phyloP scores from a whole-genome alignment of 2,797 vertebrate genomes.

The Thamnophis elegans region DNA sequence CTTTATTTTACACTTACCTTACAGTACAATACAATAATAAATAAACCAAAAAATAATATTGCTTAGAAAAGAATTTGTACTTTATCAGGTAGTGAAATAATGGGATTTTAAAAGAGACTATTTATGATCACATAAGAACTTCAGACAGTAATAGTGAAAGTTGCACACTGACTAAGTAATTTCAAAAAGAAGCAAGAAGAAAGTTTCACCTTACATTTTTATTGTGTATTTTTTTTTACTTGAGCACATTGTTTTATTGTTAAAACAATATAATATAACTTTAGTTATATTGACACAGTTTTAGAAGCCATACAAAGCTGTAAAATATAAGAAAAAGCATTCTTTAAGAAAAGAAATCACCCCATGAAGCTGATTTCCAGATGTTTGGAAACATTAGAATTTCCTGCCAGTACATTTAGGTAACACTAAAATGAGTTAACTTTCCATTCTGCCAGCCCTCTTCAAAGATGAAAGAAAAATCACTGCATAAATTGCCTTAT shows the following conservation, averaged over 20 bases:
- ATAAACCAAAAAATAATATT: background rate
- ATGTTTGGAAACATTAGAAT: slow-evolving; percentile 76
- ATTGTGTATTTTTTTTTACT: slow-evolving; percentile 59
- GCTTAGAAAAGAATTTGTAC: slow-evolving; percentile 11
- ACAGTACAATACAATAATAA: background rate
- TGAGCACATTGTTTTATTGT: slow-evolving; percentile 62
- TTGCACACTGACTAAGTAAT: background rate
- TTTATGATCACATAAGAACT: slow-evolving; percentile 15
- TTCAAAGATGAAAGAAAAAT: slow-evolving; percentile 69
- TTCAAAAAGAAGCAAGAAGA: slow-evolving; percentile 37
- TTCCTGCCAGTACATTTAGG: slow-evolving; percentile 75
- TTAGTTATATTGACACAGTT: slow-evolving; percentile 65
- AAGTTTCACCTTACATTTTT: slow-evolving; percentile 49
- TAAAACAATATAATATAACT: slow-evolving; percentile 16
- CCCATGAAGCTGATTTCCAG: slow-evolving; percentile 71
- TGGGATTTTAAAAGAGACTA: slow-evolving; percentile 33
- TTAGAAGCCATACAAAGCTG: slow-evolving; percentile 66
- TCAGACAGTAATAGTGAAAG: slow-evolving; percentile 30
- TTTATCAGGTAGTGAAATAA: slow-evolving; percentile 46
- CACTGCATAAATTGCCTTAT: slow-evolving; percentile 68
- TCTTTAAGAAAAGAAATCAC: slow-evolving; percentile 64
- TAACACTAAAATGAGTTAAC: slow-evolving; percentile 74
- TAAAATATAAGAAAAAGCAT: slow-evolving; percentile 66
- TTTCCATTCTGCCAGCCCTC: slow-evolving; percentile 72
- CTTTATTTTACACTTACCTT: slow-evolving; percentile 13